Evolutionary conservation across 1,140 invertebrate genomes (phyloP).

Genomic region (Drosophila elegans): DNA sequence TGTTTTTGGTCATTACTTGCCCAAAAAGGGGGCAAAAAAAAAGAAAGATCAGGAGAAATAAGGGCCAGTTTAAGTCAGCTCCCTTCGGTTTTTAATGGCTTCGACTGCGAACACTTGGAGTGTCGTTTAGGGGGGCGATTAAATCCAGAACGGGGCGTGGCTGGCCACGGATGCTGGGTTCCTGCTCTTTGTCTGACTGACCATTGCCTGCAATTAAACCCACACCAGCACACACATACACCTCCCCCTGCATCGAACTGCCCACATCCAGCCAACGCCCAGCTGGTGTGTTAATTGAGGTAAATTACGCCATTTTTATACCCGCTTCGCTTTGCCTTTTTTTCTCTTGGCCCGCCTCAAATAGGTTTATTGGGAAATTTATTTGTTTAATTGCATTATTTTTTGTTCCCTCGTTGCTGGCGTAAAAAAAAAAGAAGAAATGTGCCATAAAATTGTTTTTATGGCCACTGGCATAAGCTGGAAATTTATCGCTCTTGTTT

Average conservation of each 20-base stretch:
- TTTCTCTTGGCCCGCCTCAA: constrained; percentile 25
- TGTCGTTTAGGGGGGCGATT: constrained; percentile 77
- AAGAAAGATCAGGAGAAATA: neutral
- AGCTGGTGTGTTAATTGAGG: constrained; percentile 81
- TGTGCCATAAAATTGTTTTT: constrained; percentile 65
- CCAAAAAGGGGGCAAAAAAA: constrained; percentile 29
- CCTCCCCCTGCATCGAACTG: constrained; percentile 47
- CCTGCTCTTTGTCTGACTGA: constrained; percentile 63
- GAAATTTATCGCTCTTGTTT: constrained; percentile 64
- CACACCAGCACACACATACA: constrained; percentile 37
- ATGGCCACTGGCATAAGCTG: constrained; percentile 63
- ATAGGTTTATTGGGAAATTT: constrained; percentile 75
- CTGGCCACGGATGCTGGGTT: constrained; percentile 44
- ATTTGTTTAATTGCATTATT: constrained; percentile 78
- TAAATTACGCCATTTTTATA: constrained; percentile 75
- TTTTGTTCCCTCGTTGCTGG: constrained; percentile 19
- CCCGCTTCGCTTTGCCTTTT: neutral
- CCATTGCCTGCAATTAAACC: constrained; percentile 78
- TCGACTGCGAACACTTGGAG: constrained; percentile 66
- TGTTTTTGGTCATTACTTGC: constrained; percentile 70
- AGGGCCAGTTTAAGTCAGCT: constrained; percentile 46
- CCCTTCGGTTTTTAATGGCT: constrained; percentile 52
- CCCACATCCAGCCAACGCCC: constrained; percentile 22
- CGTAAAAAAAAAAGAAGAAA: constrained; percentile 23
- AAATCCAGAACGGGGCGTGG: constrained; percentile 66